Conservation (phyloP, 2,113 vertebrate genomes). For the Corynorhinus townsendii region DNA sequence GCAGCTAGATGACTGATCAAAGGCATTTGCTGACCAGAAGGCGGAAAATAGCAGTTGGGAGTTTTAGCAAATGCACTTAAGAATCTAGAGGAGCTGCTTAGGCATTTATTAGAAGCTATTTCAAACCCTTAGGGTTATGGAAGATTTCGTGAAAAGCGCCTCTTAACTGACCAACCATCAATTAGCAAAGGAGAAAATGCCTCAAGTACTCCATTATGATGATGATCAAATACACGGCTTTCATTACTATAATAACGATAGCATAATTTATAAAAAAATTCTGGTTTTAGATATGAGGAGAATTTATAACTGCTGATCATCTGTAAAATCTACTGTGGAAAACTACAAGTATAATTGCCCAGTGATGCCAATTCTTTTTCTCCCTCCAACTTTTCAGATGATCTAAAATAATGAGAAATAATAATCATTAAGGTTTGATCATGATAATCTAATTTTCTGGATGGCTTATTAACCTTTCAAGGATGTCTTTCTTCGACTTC, state of each 20-base stretch:
- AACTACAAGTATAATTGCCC: conserved; percentile 52
- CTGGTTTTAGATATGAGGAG: conserved; percentile 48
- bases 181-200: conserved; percentile 56
- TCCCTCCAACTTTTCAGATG: conserved; percentile 75
- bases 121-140: conserved; percentile 52
- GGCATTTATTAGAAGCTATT: conserved; percentile 71
- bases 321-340: conserved; percentile 50
- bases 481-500: conserved; percentile 79
- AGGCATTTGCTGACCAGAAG: conserved; percentile 55
- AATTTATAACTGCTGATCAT: conserved; percentile 54
- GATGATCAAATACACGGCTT: conserved; percentile 63
- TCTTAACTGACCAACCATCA: conserved; percentile 52
- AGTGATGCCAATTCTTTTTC: conserved; percentile 49
- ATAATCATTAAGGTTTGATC: conserved; percentile 80
- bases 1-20: conserved; percentile 61
- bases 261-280: conserved; percentile 57
- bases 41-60: conserved; percentile 60
- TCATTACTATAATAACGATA: conserved; percentile 42
- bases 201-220: conserved; percentile 56
- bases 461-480: conserved; percentile 82
- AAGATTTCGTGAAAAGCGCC: conserved; percentile 59
- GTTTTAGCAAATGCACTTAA: conserved; percentile 71
- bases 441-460: conserved; percentile 81
- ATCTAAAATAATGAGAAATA: conserved; percentile 77
- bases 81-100: conserved; percentile 66